Percentiles rank a stretch among this genome's conserved stretches.
phyloP scores from a whole-genome alignment of 2,888 invertebrate species.

The Drosophila sordidapex region DNA sequence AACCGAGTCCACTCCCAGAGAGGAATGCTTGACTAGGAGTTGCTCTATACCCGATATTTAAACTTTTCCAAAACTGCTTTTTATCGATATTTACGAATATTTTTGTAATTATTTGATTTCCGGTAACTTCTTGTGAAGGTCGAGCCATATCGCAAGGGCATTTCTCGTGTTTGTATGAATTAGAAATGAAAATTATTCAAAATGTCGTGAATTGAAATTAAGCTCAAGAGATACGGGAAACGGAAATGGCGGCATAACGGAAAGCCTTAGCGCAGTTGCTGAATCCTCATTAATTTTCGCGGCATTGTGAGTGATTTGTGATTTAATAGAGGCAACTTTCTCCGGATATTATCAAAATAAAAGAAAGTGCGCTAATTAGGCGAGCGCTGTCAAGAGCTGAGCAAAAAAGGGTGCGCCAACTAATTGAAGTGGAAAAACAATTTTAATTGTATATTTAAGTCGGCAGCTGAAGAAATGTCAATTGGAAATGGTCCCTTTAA shows the following conservation, averaged over 20 bases:
- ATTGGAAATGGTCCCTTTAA: slow-evolving; percentile 28
- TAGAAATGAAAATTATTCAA: slow-evolving; percentile 27
- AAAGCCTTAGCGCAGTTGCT: slow-evolving; percentile 32
- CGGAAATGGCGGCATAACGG: slow-evolving; percentile 42
- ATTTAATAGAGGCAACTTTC: slow-evolving; percentile 20
- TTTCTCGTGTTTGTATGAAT: background rate
- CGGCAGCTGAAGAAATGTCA: slow-evolving; percentile 39
- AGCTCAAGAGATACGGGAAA: slow-evolving; percentile 29
- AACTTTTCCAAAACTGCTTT: background rate
- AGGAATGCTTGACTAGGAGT: background rate
- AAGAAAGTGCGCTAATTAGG: slow-evolving; percentile 59
- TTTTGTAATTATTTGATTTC: background rate
- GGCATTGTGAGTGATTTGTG: slow-evolving; percentile 36
- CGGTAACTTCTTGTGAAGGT: background rate
- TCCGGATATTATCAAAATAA: slow-evolving; percentile 61
- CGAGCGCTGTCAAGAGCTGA: background rate
- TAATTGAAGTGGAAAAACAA: slow-evolving; percentile 36
- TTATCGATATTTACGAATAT: background rate
- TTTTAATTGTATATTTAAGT: slow-evolving; percentile 41
- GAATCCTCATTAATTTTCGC: slow-evolving; percentile 21
- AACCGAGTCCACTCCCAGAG: too few species aligned
- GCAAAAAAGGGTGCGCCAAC: slow-evolving; percentile 30
- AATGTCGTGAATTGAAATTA: slow-evolving; percentile 46
- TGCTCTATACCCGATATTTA: background rate
- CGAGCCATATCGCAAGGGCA: background rate